Base-by-base conservation (phyloP, 2,888 invertebrate species). In the Noctua fimbriata region DNA sequence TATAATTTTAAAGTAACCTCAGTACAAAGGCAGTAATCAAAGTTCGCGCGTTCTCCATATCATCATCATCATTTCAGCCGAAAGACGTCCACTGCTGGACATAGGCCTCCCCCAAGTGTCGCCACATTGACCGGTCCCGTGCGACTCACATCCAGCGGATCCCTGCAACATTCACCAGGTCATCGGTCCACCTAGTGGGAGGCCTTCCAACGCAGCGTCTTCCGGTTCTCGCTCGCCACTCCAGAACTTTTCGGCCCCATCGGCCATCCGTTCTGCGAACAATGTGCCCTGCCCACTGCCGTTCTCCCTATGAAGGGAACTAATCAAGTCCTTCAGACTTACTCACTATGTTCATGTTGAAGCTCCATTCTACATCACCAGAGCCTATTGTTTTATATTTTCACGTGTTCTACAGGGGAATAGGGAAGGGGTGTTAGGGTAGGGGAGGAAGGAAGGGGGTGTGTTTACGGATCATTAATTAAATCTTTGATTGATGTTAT, bases 401-500 rank as follows among this genome's bases (percentile, higher is more conserved):
- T 67, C 63, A 72, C 52, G n/a, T 44, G 16, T n/a, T 28, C 24
- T 58, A 21, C 2, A 4, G 47, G 12, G 60, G 32, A 52, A 52
- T 55, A 24, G 1, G 60, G 58, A 1, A 63, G 28, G 65, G 44
- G 36, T n/a, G 52, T n/a, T 55, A 24, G 1, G 60, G 60, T n/a
- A 16, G n/a, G 82, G 5, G 14, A 1, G 60, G 14, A 52, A 5
- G 36, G 9, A 28, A 24, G 41, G 65, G 18, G n/a, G 75, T 41
- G n/a, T 73, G 84, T 88, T 86, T 81, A 78, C 69, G 21, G 55
- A 55, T 52, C 24, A 60, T 82, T 87, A 87, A 87, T 87, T 79
- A 84, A 84, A 87, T 89, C 77, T 82, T 84, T 84, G 87, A 87
- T 88, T 86, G 78, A 76, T 72, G 74, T 84, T 87, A 84, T 83